Evolutionary conservation across 35 echinoderm and acorn worm species (phyloP).

Genomic region (Apostichopus japonicus): DNA sequence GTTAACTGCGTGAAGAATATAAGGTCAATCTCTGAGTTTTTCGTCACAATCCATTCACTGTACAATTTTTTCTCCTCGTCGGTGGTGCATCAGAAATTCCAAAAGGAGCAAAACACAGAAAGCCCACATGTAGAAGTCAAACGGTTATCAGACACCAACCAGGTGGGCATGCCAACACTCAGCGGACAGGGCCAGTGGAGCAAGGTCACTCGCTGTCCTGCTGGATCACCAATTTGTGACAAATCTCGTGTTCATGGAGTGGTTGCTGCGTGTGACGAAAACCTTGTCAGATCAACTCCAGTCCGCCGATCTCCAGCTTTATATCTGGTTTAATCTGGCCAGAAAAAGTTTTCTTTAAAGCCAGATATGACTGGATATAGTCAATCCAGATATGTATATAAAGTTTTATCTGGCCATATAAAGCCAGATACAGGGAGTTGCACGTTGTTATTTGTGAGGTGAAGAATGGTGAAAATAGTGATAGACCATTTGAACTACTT

Average conservation of each 20-base stretch:
- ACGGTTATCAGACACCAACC: conserved; percentile 12
- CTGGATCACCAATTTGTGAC: conserved; percentile 45
- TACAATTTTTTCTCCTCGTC: conserved; percentile 38
- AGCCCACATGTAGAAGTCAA: neutral
- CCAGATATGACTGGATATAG: too few species aligned
- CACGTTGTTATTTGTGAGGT: too few species aligned
- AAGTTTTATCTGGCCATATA: too few species aligned
- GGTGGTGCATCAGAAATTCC: neutral
- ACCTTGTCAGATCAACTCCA: conserved; percentile 49
- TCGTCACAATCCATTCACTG: conserved; percentile 31
- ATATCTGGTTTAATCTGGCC: too few species aligned
- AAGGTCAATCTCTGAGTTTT: neutral
- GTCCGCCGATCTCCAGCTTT: conserved; percentile 49
- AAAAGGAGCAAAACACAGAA: neutral
- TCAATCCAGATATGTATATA: too few species aligned
- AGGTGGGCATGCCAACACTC: conserved; percentile 21
- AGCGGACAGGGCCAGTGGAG: conserved; percentile 29
- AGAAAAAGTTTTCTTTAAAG: too few species aligned
- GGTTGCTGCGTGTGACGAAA: conserved; percentile 25
- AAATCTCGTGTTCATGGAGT: neutral
- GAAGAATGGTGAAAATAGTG: too few species aligned
- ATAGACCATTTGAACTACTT: too few species aligned
- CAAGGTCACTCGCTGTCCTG: conserved; percentile 48
- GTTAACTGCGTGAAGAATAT: conserved; percentile 48
- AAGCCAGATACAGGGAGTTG: too few species aligned